Conservation (phyloP, 2,113 vertebrate genomes). For the Indicator indicator region DNA sequence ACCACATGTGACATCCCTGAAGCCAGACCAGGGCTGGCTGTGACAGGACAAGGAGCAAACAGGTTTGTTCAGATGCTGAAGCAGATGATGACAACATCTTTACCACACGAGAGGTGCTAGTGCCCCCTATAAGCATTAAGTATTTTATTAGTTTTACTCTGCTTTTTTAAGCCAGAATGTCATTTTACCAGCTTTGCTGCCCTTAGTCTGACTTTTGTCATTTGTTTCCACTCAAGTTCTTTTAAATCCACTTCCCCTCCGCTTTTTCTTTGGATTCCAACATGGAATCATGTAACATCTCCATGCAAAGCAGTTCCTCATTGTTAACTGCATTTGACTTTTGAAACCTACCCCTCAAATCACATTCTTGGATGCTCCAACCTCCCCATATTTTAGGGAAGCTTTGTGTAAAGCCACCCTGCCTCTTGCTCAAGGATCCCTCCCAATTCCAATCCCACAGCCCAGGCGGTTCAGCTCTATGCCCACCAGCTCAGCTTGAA, state of each 20-base stretch:
- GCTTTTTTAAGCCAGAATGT: constrained; percentile 23
- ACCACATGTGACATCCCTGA: background rate
- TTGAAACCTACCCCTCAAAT: background rate
- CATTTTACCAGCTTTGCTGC: constrained; percentile 17
- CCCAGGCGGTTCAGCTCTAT: background rate
- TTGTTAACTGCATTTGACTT: background rate
- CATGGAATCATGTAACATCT: background rate
- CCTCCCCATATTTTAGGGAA: background rate
- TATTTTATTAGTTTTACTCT: constrained; percentile 49
- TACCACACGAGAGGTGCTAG: background rate
- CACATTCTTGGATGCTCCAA: background rate
- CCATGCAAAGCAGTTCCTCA: background rate
- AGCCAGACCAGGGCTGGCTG: background rate
- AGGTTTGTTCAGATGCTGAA: background rate
- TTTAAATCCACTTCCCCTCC: background rate
- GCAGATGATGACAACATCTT: constrained; percentile 10
- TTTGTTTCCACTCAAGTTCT: constrained; percentile 6
- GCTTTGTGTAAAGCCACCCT: background rate
- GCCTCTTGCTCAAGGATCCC: background rate
- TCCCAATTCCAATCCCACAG: background rate
- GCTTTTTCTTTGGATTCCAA: background rate
- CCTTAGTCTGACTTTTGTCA: background rate
- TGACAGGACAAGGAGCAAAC: background rate
- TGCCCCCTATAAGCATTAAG: constrained; percentile 16
- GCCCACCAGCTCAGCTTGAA: background rate